Evolutionary conservation across 2,113 vertebrate genomes (phyloP), one percentile per base, ranked within the genome.

Genomic region (Hemicordylus capensis): DNA sequence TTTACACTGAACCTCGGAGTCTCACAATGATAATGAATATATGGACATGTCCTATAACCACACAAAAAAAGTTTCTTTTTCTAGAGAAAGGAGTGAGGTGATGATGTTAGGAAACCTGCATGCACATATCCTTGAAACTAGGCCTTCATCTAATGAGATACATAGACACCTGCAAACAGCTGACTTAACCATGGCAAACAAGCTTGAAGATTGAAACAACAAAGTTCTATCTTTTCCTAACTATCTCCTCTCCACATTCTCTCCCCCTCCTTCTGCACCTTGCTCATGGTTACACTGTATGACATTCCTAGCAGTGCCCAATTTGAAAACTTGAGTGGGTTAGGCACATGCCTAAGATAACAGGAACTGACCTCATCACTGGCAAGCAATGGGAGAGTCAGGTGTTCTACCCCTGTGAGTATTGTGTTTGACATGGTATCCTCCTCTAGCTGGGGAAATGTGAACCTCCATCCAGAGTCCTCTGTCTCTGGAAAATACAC

Each of bases 241-340:
- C 84, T 81, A 89, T 75, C 67, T 51, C 81, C 63, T 73, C 42
- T 14, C 8, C 83, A 78, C 76, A 64, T 56, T 84, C 78, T 74
- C 74, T 34, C 12, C 69, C 64, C 73, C 34, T 66, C 67, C 85
- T 73, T 85, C 84, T 85, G 59, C 6, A 3, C 75, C 84, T 76
- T 82, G 90, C 80, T 89, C 84, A 69, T 51, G 8, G 63, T 88
- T 91, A 83, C 89, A 92, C 54, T 6, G 1, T 87, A 90, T 90
- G 85, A 92, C 87, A 92, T 91, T 84, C 58, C 85, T 93, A 37
- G 61, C 80, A 75, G n/a, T 89, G 85, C 87, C 93, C 81, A 74
- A 75, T 34, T 14, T 54, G 74, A 42, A 72, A 24, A 42, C 22
- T 24, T 44, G 22, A 24, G 37, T 24, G 6, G 69, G 48, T 76